Evolutionary conservation across 1,140 invertebrate genomes (phyloP), one percentile per base, ranked within the genome.

Genomic region (Papilio dardanus): DNA sequence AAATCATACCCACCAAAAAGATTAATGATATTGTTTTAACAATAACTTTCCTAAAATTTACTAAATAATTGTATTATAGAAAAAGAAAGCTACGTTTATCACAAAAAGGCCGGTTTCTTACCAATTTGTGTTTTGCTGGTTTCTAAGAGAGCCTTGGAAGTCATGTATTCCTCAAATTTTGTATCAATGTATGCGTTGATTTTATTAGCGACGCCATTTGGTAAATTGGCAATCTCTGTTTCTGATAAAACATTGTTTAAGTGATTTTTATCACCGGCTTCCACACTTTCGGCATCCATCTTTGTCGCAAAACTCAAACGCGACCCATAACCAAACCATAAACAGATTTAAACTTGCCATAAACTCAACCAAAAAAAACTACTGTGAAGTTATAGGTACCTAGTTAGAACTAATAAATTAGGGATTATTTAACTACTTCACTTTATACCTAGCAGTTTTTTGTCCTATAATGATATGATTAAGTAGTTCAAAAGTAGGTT

Each of bases 71-170:
- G 3, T 62, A 14, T 62, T 3, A 28, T 14, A 8, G 5, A 28
- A 62, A 16, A 62, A 4, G 10, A 58, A 30, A 28, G 24, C 54
- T 62, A 12, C 50, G 7, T 58, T 62, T 33, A 79, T n/a, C 74
- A 68, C 76, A 71, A 81, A 80, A 83, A 86, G 80, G 81, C 85
- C 83, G 86, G 89, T 82, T 76, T 77, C 88, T 87, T 94, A 96
- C 96, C 95, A 78, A 95, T 91, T 87, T 94, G 94, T 74, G 94
- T 93, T 84, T 94, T 94, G 74, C 92, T 94, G 33, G 94, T 95
- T 87, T 96, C 95, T 77, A 95, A 94, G 21, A 96, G 90, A 5
- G 96, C 96, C 93, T 96, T 96, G 2, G 95, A 94, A n/a, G 95
- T 96, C 46, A 96, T 93, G 58, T 95, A 96, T 88, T 96, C 95